Base-by-base conservation (phyloP, 2,113 vertebrate species). In the Ageneiosus marmoratus region DNA sequence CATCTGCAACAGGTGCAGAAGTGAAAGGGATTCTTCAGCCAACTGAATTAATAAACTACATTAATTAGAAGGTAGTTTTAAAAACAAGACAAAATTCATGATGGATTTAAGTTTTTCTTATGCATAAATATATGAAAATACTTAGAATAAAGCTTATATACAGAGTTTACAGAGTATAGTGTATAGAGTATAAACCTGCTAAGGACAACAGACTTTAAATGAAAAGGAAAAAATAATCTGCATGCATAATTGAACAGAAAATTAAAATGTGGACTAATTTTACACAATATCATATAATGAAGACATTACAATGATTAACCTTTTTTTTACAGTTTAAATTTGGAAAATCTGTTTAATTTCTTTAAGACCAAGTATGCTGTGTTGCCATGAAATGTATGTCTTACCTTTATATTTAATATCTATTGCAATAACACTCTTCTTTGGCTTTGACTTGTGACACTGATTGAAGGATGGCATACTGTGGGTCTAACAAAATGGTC, bases 1-100 rank as follows among this genome's bases (percentile, higher is more conserved):
- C 46, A n/a, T 76, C 65, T 81, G 86, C 87, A 88, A 86, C 87
- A 88, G 83, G 87, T 88, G 85, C 83, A 65, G 41, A 15, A 58
- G 48, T 34, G 67, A 75, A 29, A 63, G 7, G 18, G 56, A 44
- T 29, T 32, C 32, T 55, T 41, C 62, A 53, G 65, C 12, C 13
- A 37, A 53, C 34, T 55, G n/a, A 34, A 15, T 72, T 24, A 24
- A 70, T 10, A 44, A 70, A 24, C 41, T 44, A 12, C 10, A 44
- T n/a, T 44, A 5, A 44, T 37, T 44, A 69, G 20, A 69, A 20
- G 12, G 24, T 32, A 58, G 16, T 65, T 65, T 18, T 65, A 41
- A 70, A 5, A 41, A 63, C 8, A 69, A 1, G 32, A 63, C 2
- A 16, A 63, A 16, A 22, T 53, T 51, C 24, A 32, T 27, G 2